phyloP scores from a whole-genome alignment of 2,113 vertebrate genomes.

The Cariama cristata region DNA sequence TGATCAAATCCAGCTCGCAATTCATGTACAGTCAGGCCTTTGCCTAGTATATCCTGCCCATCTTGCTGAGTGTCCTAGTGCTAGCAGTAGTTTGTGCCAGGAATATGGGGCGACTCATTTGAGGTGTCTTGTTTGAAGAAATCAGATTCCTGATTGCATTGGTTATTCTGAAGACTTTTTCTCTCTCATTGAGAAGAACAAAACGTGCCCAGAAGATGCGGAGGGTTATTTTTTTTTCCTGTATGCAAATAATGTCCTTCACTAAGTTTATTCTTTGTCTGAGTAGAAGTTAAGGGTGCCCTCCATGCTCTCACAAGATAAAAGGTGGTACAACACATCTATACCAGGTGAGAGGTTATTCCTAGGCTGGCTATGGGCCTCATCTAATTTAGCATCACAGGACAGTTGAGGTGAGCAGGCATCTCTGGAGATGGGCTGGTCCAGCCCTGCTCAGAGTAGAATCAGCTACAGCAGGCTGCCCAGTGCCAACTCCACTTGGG shows the following conservation, averaged over 20 bases:
- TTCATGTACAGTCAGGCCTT: background rate
- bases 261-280: background rate
- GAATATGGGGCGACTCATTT: constrained; percentile 13
- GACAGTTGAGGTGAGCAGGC: background rate
- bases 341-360: background rate
- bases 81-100: constrained; percentile 11
- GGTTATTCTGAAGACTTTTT: constrained; percentile 6
- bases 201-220: background rate
- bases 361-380: background rate
- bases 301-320: background rate
- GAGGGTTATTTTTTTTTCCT: background rate
- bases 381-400: background rate
- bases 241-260: background rate
- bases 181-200: background rate
- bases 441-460: background rate
- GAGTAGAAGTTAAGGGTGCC: background rate
- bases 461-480: background rate
- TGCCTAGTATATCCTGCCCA: background rate
- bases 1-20: background rate
- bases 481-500: background rate
- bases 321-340: background rate
- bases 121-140: constrained; percentile 27
- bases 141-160: background rate
- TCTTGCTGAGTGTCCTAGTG: background rate
- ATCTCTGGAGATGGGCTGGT: background rate